Evolutionary conservation across 2,888 invertebrate genomes (phyloP), one percentile per base, ranked within the genome.

Genomic region (Furcula furcula): DNA sequence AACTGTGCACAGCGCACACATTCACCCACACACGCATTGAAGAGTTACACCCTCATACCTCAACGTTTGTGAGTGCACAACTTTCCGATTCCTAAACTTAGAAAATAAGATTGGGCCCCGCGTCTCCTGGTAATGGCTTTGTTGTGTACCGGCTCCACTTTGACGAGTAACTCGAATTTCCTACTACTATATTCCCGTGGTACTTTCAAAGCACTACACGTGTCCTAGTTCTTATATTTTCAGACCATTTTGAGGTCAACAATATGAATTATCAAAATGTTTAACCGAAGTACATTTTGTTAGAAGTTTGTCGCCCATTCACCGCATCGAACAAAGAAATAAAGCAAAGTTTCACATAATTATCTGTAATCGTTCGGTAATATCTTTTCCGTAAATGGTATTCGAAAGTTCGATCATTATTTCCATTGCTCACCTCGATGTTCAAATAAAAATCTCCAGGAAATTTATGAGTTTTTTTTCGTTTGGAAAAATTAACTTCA

Each of bases 91-190:
- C 61, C 64, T 65, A 59, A 74, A 74, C 64, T 73, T 69, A 58
- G 65, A 60, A 72, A 73, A 78, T 77, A 28, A 28, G 28, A 28
- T 28, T 28, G 18, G 59, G 55, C 48, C 50, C 47, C 51, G 51
- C 55, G 53, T 55, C 56, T 45, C 40, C 45, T 48, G 53, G 61
- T 82, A 82, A 82, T 81, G 78, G 82, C 75, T 78, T 81, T 81
- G 74, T 81, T 80, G 76, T 83, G 81, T 81, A 71, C 71, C 56
- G 67, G 65, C 61, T 18, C 15, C 16, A 28, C 28, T 76, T 72
- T 71, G 72, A 71, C 74, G 68, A 64, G 66, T 59, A 63, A 65
- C 65, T 75, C 63, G 64, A 61, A 66, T 72, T 69, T 65, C 63
- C 68, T 59, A 45, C 66, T 53, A 57, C 61, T 59, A 68, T 75